Conservation (phyloP, 1,140 invertebrate species). For the Agrilus planipennis region DNA sequence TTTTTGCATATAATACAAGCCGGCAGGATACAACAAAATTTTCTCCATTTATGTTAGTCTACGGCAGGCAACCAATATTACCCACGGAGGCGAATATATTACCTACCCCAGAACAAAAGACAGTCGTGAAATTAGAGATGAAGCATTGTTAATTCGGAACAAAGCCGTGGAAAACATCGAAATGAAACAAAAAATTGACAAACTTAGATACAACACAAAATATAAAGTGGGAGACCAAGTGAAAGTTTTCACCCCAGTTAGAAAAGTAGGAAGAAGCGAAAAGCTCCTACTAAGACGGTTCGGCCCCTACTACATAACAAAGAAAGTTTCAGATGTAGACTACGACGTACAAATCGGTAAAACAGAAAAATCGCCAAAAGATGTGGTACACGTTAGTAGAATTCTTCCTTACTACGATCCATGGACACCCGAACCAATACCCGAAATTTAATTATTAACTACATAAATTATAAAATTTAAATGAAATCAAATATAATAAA, state of each 20-base stretch:
- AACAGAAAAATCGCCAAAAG: background rate
- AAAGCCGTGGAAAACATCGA: slow-evolving; percentile 9
- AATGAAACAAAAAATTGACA: slow-evolving; percentile 9
- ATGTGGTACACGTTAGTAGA: slow-evolving; percentile 4
- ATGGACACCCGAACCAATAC: slow-evolving; percentile 2
- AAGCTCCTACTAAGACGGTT: slow-evolving; percentile 9
- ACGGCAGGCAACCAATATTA: slow-evolving; percentile 9
- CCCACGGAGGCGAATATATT: slow-evolving; percentile 7
- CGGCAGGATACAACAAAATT: slow-evolving; percentile 15
- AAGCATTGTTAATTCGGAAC: background rate
- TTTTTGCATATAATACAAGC: slow-evolving; percentile 16
- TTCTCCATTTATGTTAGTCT: slow-evolving; percentile 8
- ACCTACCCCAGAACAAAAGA: too few species aligned
- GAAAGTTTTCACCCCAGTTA: slow-evolving; percentile 8
- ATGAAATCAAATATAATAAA: too few species aligned
- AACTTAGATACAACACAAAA: slow-evolving; percentile 9
- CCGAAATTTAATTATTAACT: too few species aligned
- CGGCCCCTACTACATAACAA: slow-evolving; percentile 6
- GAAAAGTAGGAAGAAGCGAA: slow-evolving; percentile 10
- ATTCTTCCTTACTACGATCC: slow-evolving; percentile 6
- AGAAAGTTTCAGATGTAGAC: background rate
- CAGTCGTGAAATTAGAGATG: background rate
- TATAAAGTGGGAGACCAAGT: slow-evolving; percentile 11
- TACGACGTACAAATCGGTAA: slow-evolving; percentile 1
- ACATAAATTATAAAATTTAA: too few species aligned